These are phyloP conservation scores for Lasioglossum villosulum DNA, from an alignment of 2,888 invertebrate genomes.

Conservation along the genomic window DNA sequence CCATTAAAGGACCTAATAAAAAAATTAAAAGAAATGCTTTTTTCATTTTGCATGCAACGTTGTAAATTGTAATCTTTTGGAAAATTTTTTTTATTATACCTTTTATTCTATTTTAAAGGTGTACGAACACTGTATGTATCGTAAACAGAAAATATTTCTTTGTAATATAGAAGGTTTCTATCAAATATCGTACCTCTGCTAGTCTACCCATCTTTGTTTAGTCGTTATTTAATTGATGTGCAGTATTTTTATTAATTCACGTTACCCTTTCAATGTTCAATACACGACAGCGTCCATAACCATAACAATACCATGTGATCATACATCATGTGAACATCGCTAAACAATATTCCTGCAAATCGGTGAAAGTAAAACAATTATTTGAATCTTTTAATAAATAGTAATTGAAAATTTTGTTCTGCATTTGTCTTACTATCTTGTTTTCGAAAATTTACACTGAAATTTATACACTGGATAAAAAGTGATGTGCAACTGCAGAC, in stretches of 20 bases:
- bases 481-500: background rate
- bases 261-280: background rate
- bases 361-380: background rate
- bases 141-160: background rate
- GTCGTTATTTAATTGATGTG: conserved; percentile 1
- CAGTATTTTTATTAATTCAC: background rate
- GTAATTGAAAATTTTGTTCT: background rate
- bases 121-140: too few relatives aligned
- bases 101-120: too few relatives aligned
- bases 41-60: too few relatives aligned
- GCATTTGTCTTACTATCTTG: background rate
- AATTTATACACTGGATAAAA: background rate
- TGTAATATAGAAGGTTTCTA: background rate
- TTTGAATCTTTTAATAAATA: background rate
- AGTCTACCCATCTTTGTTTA: conserved; percentile 67
- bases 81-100: too few relatives aligned
- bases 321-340: too few relatives aligned
- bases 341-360: background rate
- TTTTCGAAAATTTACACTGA: background rate
- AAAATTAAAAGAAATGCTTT: too few relatives aligned
- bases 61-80: too few relatives aligned
- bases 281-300: background rate
- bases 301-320: conserved; percentile 6
- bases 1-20: too few relatives aligned
- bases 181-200: conserved; percentile 63